These are phyloP conservation scores for Choloepus didactylus DNA, from an alignment of 2,797 vertebrate species.

Conservation along the genomic window DNA sequence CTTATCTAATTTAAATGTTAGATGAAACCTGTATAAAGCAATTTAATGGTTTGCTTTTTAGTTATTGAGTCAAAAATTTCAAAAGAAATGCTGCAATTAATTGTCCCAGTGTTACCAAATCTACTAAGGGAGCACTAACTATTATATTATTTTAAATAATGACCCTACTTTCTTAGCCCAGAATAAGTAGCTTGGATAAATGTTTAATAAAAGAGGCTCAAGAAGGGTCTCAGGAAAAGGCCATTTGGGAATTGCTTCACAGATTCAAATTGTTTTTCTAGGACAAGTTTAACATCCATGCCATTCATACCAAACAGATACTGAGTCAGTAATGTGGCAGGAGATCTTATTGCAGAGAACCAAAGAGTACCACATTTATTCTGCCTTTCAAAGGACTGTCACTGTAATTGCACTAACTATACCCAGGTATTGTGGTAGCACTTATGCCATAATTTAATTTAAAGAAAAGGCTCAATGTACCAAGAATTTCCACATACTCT, in stretches of 20 bases:
- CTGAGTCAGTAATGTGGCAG: constrained; percentile 62
- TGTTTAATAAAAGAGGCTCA: constrained; percentile 68
- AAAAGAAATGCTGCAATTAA: constrained; percentile 63
- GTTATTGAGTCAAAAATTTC: constrained; percentile 62
- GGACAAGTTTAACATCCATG: constrained; percentile 61
- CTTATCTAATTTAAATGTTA: constrained; percentile 70
- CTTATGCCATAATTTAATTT: constrained; percentile 60
- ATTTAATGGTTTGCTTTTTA: constrained; percentile 64
- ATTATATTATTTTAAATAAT: constrained; percentile 67
- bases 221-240: constrained; percentile 63
- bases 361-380: constrained; percentile 72
- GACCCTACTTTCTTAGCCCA: neutral
- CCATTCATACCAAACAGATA: constrained; percentile 77
- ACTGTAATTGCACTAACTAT: constrained; percentile 74
- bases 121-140: constrained; percentile 58
- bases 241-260: constrained; percentile 57
- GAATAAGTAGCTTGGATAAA: constrained; percentile 65
- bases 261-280: constrained; percentile 76
- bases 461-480: constrained; percentile 41
- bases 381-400: constrained; percentile 81
- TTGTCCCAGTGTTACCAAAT: constrained; percentile 63
- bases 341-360: constrained; percentile 39
- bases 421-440: constrained; percentile 79
- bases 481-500: constrained; percentile 49
- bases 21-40: constrained; percentile 70